Evolutionary conservation across 2,797 vertebrate species (phyloP).

Genomic region (Paedocypris micromegethes): DNA sequence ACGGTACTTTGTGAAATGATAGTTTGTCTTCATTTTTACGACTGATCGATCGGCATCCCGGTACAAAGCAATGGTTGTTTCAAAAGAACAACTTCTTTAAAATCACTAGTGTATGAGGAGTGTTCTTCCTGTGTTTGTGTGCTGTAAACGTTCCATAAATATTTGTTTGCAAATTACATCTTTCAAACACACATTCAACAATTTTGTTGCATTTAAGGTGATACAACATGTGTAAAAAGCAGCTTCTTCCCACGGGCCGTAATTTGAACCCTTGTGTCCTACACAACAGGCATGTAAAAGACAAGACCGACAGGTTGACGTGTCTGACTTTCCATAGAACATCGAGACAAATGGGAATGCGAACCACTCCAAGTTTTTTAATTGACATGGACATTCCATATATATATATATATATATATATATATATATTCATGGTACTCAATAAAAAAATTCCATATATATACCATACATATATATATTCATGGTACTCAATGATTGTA

Average conservation of each 20-base stretch:
- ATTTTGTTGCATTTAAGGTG: constrained; percentile 16
- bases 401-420: no score
- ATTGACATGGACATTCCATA: constrained; percentile 24
- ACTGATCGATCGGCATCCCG: no score
- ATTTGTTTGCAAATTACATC: constrained; percentile 12
- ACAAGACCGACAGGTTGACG: constrained; percentile 25
- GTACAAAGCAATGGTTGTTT: no score
- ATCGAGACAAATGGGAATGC: constrained; percentile 33
- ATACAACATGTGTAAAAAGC: constrained; percentile 21
- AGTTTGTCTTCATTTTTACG: no score
- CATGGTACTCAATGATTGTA: constrained; percentile 27
- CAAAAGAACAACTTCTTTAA: constrained; percentile 4
- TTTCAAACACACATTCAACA: constrained; percentile 7
- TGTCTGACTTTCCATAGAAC: constrained; percentile 23
- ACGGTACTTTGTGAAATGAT: no score
- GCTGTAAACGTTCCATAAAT: constrained; percentile 12
- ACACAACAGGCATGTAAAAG: constrained; percentile 27
- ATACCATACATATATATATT: no score
- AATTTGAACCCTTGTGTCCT: constrained; percentile 18
- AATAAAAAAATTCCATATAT: no score
- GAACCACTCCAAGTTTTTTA: constrained; percentile 27
- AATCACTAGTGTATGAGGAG: constrained; percentile 11
- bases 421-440: no score
- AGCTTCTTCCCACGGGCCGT: constrained; percentile 4
- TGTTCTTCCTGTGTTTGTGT: constrained; percentile 18